These are phyloP conservation scores for Zosterops pallidus DNA, from an alignment of 2,113 vertebrate species.

Conservation along the genomic window DNA sequence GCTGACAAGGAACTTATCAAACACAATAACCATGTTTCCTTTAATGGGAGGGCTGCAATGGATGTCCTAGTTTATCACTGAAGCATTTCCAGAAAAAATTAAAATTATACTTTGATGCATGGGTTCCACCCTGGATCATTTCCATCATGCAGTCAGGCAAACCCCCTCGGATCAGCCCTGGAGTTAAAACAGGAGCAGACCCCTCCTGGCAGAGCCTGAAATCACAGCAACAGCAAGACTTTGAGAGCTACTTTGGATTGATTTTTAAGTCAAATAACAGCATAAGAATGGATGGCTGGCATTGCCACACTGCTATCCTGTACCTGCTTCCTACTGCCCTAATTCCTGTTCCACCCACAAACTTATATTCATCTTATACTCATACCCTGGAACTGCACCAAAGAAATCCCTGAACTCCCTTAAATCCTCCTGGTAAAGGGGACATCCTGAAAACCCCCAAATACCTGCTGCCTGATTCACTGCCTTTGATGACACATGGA, in stretches of 20 bases:
- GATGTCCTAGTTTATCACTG: not conserved
- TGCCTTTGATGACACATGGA: not conserved
- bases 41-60: not conserved
- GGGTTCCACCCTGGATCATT: not conserved
- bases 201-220: not conserved
- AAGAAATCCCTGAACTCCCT: not conserved
- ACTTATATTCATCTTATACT: too few species aligned
- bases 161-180: not conserved
- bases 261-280: not conserved
- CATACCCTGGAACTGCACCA: not conserved
- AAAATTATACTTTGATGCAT: not conserved
- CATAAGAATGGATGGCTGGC: rapidly evolving
- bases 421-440: not conserved
- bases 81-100: not conserved
- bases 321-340: not conserved
- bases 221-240: not conserved
- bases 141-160: not conserved
- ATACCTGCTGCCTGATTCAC: not conserved
- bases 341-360: not conserved
- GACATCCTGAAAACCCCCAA: not conserved
- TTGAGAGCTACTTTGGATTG: not conserved
- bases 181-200: not conserved
- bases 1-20: not conserved
- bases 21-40: not conserved
- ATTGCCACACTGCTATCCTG: not conserved